Percentiles rank a stretch among this genome's conserved stretches.
phyloP scores from a whole-genome alignment of 1,140 invertebrate genomes.

The Wasmannia auropunctata region DNA sequence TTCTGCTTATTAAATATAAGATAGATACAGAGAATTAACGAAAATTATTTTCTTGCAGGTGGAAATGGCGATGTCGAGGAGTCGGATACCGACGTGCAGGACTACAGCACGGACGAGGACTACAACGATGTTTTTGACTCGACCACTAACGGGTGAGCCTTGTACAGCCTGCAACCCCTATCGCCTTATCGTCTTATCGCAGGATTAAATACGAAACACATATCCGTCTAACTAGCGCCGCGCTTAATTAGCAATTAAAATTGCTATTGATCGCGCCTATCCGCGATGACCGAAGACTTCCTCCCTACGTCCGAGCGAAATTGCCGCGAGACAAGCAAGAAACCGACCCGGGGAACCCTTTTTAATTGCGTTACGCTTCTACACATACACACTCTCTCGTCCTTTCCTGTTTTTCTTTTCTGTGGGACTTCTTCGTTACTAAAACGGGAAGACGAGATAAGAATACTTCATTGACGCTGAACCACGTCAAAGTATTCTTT shows the following conservation, averaged over 20 bases:
- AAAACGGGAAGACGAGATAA: background rate
- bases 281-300: constrained; percentile 42
- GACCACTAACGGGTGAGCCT: constrained; percentile 75
- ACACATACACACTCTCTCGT: background rate
- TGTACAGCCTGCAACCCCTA: constrained; percentile 19
- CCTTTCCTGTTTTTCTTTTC: background rate
- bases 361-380: constrained; percentile 34
- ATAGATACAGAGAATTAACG: background rate
- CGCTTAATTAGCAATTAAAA: constrained; percentile 56
- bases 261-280: constrained; percentile 37
- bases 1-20: background rate
- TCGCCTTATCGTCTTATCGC: constrained; percentile 42
- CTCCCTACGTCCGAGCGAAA: constrained; percentile 16
- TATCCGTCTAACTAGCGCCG: constrained; percentile 45
- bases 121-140: constrained; percentile 78
- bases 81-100: constrained; percentile 74
- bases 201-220: constrained; percentile 41
- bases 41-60: constrained; percentile 58
- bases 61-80: constrained; percentile 71
- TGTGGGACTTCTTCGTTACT: background rate
- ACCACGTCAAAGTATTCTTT: background rate
- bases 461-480: background rate
- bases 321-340: constrained; percentile 40
- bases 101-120: constrained; percentile 76
- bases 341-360: constrained; percentile 10